Conservation (phyloP, 2,113 vertebrate genomes). For the Erinaceus europaeus region DNA sequence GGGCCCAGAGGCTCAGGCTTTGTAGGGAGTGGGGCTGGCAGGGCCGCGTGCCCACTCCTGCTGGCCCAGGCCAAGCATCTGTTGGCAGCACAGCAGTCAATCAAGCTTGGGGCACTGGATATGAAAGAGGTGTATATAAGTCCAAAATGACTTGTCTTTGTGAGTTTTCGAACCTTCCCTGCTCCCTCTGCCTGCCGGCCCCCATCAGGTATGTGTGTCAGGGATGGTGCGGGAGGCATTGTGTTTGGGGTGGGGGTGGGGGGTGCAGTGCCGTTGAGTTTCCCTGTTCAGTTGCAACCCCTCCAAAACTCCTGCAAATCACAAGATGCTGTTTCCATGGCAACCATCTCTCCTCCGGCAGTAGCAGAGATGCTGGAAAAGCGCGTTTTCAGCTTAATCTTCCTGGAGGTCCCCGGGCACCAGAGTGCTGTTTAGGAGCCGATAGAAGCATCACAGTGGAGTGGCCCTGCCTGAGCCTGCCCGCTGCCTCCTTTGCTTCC, state of each 20-base stretch:
- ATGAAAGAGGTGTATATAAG: too few species aligned
- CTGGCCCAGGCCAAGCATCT: too few species aligned
- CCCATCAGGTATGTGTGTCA: fast-evolving
- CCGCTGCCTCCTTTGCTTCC: fast-evolving
- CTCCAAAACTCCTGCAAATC: slow-evolving; percentile 57
- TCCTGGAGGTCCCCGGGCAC: slow-evolving; percentile 70
- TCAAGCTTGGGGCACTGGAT: too few species aligned
- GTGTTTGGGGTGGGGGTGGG: neutral
- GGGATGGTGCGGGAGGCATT: fast-evolving
- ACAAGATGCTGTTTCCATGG: slow-evolving; percentile 81
- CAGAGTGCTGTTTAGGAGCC: slow-evolving; percentile 52
- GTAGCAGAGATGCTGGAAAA: slow-evolving; percentile 63
- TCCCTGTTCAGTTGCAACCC: slow-evolving; percentile 59
- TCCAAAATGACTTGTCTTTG: too few species aligned
- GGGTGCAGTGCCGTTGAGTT: neutral
- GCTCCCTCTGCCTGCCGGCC: fast-evolving
- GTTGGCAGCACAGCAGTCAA: too few species aligned
- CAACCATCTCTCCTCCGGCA: slow-evolving; percentile 68
- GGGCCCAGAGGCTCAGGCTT: too few species aligned
- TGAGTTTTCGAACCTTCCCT: too few species aligned
- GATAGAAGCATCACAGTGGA: neutral
- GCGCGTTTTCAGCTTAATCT: slow-evolving; percentile 71
- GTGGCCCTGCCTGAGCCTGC: neutral
- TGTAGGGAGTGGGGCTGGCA: too few species aligned
- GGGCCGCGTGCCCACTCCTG: too few species aligned